phyloP scores from a whole-genome alignment of 2,113 vertebrate genomes.

The Cnemophilus loriae region DNA sequence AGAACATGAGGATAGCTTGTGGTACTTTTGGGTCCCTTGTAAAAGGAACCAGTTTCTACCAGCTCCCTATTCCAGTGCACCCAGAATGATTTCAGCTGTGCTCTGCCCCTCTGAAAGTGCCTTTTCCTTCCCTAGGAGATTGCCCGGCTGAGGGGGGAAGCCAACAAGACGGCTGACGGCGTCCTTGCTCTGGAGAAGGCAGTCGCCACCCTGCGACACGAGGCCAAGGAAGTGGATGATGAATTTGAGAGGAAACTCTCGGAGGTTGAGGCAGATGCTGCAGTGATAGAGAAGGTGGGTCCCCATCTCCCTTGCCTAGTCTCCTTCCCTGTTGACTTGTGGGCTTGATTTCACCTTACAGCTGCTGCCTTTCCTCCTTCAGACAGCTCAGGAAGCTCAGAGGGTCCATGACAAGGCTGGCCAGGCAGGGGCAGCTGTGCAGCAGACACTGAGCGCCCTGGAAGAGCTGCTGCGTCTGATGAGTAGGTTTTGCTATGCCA shows the following conservation, averaged over 20 bases:
- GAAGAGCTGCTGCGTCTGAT: slow-evolving; percentile 72
- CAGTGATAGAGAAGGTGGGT: slow-evolving; percentile 58
- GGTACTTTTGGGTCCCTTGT: background rate
- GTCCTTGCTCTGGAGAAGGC: slow-evolving; percentile 73
- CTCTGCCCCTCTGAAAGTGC: background rate
- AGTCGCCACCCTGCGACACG: slow-evolving; percentile 43
- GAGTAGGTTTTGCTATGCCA: slow-evolving; percentile 56
- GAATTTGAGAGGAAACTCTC: slow-evolving; percentile 53
- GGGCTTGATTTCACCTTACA: background rate
- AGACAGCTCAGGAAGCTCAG: slow-evolving; percentile 67
- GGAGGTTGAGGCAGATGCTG: slow-evolving; percentile 1
- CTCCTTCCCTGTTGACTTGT: background rate
- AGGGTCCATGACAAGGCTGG: slow-evolving; percentile 61
- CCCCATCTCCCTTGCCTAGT: background rate
- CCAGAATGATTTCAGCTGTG: background rate
- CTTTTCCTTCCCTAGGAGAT: slow-evolving; percentile 68
- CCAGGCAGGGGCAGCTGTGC: slow-evolving; percentile 57
- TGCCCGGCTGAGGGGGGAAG: slow-evolving; percentile 59
- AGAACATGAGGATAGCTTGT: background rate
- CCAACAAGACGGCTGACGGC: slow-evolving; percentile 71
- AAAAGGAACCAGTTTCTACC: background rate
- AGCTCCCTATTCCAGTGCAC: background rate
- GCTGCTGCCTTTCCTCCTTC: background rate
- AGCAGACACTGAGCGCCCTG: slow-evolving; percentile 65
- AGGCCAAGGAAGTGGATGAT: slow-evolving; percentile 37